Evolutionary conservation across 1,140 invertebrate genomes (phyloP).

Genomic region (Melitaea cinxia): DNA sequence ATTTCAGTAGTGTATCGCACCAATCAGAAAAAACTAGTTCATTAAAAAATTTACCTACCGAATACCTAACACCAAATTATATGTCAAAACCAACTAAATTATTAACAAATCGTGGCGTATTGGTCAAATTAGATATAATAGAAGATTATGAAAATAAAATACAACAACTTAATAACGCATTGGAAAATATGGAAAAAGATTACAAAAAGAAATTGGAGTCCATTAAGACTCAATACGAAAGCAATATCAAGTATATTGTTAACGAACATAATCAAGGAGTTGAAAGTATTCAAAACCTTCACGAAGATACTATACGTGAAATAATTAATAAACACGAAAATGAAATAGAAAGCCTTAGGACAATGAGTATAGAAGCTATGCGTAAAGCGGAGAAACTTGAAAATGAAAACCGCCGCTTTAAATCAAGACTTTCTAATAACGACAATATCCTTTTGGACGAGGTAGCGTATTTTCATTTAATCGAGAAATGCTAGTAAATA

Average conservation of each 20-base stretch:
- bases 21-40: conserved; percentile 27
- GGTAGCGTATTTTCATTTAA: conserved; percentile 13
- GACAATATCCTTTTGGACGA: conserved; percentile 31
- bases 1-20: conserved; percentile 28
- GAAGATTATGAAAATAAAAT: conserved; percentile 64
- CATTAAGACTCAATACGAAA: conserved; percentile 70
- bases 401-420: conserved; percentile 59
- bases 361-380: conserved; percentile 72
- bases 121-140: conserved; percentile 53
- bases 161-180: conserved; percentile 48
- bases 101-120: conserved; percentile 46
- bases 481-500: no score
- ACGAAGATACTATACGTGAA: conserved; percentile 68
- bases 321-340: conserved; percentile 69
- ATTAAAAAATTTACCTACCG: conserved; percentile 40
- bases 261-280: conserved; percentile 74
- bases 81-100: conserved; percentile 38
- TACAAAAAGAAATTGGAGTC: conserved; percentile 69
- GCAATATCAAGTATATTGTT: conserved; percentile 67
- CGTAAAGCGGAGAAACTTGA: conserved; percentile 65
- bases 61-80: conserved; percentile 35
- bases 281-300: conserved; percentile 66
- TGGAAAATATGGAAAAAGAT: conserved; percentile 65
- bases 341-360: conserved; percentile 71
- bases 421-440: conserved; percentile 38